Evolutionary conservation across 2,113 vertebrate genomes (phyloP), one percentile per base, ranked within the genome.

Genomic region (Picathartes gymnocephalus): DNA sequence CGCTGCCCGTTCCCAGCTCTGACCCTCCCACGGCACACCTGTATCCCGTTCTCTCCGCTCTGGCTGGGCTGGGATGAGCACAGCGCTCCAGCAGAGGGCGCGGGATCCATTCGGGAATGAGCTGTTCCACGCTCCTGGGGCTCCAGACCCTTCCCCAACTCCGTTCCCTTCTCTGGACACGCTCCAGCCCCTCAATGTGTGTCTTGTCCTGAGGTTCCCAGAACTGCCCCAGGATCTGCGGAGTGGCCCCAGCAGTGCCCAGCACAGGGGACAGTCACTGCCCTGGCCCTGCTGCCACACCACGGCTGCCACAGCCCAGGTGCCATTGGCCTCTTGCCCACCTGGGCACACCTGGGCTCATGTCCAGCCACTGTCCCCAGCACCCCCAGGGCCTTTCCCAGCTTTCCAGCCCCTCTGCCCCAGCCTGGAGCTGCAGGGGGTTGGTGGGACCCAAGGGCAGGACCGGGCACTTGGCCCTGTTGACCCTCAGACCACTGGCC

Each of bases 81-180:
- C 18, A 61, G 40, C 0, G 0, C 13, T 66, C 93, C 94, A 83
- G 93, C 33, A 94, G 96, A 93, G 90, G 93, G 94, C 79, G 90
- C 44, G 31, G 58, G 78, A 85, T 27, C 35, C 93, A 8, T 66
- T 51, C 64, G 24, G 39, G 58, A 20, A 61, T 1, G 33, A 60
- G 45, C 31, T 54, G 31, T 22, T 31, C 8, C 50, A 47, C 9
- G 4, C 39, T 83, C 56, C 80, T 71, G 45, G 1, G 30, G 31
- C 54, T 81, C 79, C 65, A 81, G 15, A 1, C 54, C 65, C 54
- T 51, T 60, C 31, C 79, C 45, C 45, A 51, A 7, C 45, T 71
- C 57, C 11, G 0, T 54, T 73, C 58, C 57, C 48, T 47, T 28
- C 40, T 8, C 69, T 73, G 40, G 58, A 64, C 48, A 47, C 1